Conservation (phyloP, 2,888 invertebrate genomes). For the Hemistola chrysoprasaria region DNA sequence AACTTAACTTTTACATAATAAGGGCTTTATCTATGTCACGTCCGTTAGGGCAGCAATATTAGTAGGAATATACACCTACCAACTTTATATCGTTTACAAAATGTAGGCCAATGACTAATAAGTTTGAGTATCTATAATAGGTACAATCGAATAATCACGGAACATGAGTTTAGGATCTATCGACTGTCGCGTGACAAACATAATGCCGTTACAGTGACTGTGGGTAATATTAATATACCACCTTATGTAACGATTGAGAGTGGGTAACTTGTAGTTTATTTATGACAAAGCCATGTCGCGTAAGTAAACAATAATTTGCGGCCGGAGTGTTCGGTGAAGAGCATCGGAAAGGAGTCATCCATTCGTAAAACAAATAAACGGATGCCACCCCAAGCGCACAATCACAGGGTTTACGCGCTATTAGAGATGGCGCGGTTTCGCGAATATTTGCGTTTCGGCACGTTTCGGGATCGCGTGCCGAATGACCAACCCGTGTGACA, state of each 20-base stretch:
- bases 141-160: slow-evolving; percentile 22
- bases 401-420: slow-evolving; percentile 64
- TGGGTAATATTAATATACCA: slow-evolving; percentile 4
- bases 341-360: slow-evolving; percentile 38
- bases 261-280: slow-evolving; percentile 4
- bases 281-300: slow-evolving; percentile 13
- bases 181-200: slow-evolving; percentile 23
- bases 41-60: background rate
- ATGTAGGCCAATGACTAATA: slow-evolving; percentile 23
- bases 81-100: slow-evolving; percentile 18
- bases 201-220: slow-evolving; percentile 7
- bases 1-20: background rate
- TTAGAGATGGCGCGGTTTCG: slow-evolving; percentile 51
- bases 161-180: slow-evolving; percentile 16
- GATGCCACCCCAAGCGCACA: slow-evolving; percentile 47
- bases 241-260: too few relatives aligned
- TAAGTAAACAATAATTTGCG: slow-evolving; percentile 16
- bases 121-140: too few relatives aligned
- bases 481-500: slow-evolving; percentile 36
- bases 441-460: slow-evolving; percentile 53
- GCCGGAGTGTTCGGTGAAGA: slow-evolving; percentile 14
- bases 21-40: slow-evolving; percentile 1
- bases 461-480: slow-evolving; percentile 29
- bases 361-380: slow-evolving; percentile 52
- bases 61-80: too few relatives aligned